Evolutionary conservation across 2,888 invertebrate species (phyloP).

Genomic region (Watsonalla cultraria): DNA sequence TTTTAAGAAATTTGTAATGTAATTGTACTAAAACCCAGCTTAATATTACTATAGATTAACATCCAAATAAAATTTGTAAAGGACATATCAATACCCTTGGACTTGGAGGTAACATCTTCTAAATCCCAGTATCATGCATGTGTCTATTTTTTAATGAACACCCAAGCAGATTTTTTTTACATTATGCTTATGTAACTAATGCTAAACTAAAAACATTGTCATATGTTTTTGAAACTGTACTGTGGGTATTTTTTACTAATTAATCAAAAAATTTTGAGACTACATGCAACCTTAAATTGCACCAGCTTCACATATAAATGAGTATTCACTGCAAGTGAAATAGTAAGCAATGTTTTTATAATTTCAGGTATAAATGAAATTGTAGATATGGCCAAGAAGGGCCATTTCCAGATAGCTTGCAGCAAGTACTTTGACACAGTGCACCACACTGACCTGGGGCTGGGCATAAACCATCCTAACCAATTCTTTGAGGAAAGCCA

Average conservation of each 20-base stretch:
- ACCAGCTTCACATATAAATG: too few species aligned
- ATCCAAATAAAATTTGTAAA: neutral
- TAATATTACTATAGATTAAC: neutral
- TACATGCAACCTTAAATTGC: too few species aligned
- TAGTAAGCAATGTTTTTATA: neutral
- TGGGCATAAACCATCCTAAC: constrained; percentile 93
- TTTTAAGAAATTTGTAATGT: too few species aligned
- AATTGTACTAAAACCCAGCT: neutral
- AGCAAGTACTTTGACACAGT: constrained; percentile 89
- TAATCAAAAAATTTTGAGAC: too few species aligned
- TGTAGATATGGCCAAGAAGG: constrained; percentile 83
- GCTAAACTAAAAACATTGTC: too few species aligned
- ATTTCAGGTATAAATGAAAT: constrained; percentile 83
- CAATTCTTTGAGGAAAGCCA: constrained; percentile 92
- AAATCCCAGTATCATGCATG: too few species aligned
- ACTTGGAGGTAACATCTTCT: too few species aligned
- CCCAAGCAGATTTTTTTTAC: too few species aligned
- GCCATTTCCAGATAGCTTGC: constrained; percentile 94
- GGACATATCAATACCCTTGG: too few species aligned
- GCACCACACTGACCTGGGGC: constrained; percentile 81
- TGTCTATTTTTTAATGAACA: too few species aligned
- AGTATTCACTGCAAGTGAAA: neutral
- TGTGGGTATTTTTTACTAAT: too few species aligned
- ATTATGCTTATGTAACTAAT: too few species aligned
- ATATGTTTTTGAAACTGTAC: neutral